These are phyloP conservation scores for Syngnathus scovelli DNA, from an alignment of 2,113 vertebrate genomes.

Conservation along the genomic window DNA sequence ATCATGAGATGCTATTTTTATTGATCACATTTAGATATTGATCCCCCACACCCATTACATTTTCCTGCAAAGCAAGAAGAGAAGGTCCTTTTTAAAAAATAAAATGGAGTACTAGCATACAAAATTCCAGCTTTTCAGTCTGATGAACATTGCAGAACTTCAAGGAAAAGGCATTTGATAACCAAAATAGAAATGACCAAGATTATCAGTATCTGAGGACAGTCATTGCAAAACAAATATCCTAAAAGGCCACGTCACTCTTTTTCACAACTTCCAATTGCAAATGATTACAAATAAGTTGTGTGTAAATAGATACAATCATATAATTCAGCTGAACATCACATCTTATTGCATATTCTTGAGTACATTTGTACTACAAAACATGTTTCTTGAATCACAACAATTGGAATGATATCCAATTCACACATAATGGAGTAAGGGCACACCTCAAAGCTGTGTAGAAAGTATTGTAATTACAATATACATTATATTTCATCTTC, in stretches of 20 bases:
- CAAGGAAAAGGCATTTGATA: constrained; percentile 3
- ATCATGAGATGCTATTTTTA: background rate
- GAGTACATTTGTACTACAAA: background rate
- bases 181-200: background rate
- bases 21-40: constrained; percentile 7
- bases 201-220: background rate
- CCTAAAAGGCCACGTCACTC: background rate
- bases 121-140: background rate
- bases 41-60: constrained; percentile 9
- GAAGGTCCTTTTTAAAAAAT: constrained; percentile 12
- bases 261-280: constrained; percentile 4
- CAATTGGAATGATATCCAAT: background rate
- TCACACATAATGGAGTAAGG: too few species aligned
- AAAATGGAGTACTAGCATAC: background rate
- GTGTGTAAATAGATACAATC: background rate
- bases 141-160: constrained; percentile 7
- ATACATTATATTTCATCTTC: background rate
- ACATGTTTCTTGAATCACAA: background rate
- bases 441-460: background rate
- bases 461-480: background rate
- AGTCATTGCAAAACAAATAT: constrained; percentile 2
- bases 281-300: background rate
- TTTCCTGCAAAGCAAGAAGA: constrained; percentile 6
- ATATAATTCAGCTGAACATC: background rate
- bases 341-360: background rate